phyloP scores from a whole-genome alignment of 1,140 invertebrate genomes.

The Drosophila pallidifrons region DNA sequence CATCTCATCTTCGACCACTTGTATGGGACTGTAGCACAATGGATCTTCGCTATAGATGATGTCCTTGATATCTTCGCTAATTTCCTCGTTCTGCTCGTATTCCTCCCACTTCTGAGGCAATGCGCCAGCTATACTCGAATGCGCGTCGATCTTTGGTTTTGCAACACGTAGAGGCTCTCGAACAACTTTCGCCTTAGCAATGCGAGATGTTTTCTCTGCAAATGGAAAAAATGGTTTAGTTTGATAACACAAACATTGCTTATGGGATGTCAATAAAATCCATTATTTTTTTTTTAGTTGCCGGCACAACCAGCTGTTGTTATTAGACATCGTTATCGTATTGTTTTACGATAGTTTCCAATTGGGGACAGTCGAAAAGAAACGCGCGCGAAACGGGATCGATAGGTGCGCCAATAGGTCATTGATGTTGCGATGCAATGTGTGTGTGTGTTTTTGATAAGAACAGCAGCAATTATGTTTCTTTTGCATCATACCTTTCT shows the following conservation, averaged over 20 bases:
- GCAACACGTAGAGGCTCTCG: conserved; percentile 59
- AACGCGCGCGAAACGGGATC: conserved; percentile 46
- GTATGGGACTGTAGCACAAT: conserved; percentile 74
- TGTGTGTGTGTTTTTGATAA: conserved; percentile 17
- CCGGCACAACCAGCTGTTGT: conserved; percentile 36
- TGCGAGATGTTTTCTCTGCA: conserved; percentile 70
- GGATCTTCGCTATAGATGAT: conserved; percentile 76
- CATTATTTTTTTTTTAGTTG: conserved; percentile 2
- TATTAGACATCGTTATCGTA: conserved; percentile 31
- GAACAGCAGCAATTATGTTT: not conserved
- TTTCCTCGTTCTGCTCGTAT: conserved; percentile 71
- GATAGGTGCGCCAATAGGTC: conserved; percentile 60
- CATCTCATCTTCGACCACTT: conserved; percentile 70
- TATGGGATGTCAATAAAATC: conserved; percentile 8
- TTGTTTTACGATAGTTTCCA: conserved; percentile 64
- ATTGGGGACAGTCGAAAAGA: conserved; percentile 33
- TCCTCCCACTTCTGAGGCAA: conserved; percentile 76
- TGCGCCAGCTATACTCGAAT: conserved; percentile 50
- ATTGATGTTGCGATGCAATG: conserved; percentile 12
- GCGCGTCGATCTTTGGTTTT: conserved; percentile 61
- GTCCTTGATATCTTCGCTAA: conserved; percentile 71
- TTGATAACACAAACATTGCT: too few species aligned
- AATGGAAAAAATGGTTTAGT: conserved; percentile 19
- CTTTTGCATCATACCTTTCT: conserved; percentile 57
- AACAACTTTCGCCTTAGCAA: conserved; percentile 59